A percentile compares a stretch with the other conserved stretches of the same genome.
phyloP scores from a whole-genome alignment of 2,113 vertebrate species.

The Upupa epops region DNA sequence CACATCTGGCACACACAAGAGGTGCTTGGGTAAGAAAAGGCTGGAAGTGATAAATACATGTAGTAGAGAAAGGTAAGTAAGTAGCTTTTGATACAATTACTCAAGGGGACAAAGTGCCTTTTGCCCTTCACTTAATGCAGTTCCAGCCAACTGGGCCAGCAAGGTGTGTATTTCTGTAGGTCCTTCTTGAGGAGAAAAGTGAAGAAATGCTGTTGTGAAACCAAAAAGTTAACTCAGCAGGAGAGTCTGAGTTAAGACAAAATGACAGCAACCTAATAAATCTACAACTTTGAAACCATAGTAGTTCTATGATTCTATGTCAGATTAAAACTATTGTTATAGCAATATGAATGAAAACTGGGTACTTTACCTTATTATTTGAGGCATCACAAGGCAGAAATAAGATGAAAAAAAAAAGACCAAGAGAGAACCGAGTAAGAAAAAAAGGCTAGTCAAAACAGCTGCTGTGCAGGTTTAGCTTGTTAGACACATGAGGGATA shows the following conservation, averaged over 20 bases:
- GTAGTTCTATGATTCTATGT: no score
- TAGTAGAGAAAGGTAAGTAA: background rate
- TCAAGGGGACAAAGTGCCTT: background rate
- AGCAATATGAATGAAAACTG: background rate
- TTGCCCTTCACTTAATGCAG: background rate
- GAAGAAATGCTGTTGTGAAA: background rate
- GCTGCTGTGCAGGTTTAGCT: background rate
- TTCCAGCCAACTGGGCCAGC: background rate
- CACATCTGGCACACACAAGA: background rate
- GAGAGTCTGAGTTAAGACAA: background rate
- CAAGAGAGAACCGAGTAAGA: background rate
- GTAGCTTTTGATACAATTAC: background rate
- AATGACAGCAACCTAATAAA: background rate
- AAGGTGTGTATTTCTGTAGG: background rate
- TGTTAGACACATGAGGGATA: background rate
- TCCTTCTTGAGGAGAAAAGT: background rate
- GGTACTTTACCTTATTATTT: background rate
- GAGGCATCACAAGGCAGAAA: background rate
- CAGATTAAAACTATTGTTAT: background rate
- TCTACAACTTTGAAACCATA: accelerated
- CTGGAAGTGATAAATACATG: background rate
- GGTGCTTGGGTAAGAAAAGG: background rate
- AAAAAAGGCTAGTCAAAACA: background rate
- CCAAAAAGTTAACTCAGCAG: background rate
- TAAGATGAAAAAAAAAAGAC: background rate